Conservation (phyloP, 2,113 vertebrate genomes). For the Notarius lentiginosus region DNA sequence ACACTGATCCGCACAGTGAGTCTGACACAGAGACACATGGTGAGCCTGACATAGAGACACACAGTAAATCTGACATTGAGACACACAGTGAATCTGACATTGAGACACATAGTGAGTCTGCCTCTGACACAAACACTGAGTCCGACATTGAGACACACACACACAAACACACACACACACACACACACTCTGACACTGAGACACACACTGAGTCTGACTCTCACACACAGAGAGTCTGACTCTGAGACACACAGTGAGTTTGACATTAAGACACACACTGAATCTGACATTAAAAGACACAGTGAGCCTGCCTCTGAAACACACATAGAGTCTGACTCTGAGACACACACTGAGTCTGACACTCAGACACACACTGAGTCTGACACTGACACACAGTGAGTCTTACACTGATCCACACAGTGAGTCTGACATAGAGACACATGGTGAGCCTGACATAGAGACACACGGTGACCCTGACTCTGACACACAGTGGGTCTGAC, state of each 20-base stretch:
- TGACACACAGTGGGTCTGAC: too few relatives aligned
- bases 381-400: neutral
- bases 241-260: neutral
- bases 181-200: neutral
- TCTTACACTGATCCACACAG: neutral
- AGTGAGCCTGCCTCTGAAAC: too few relatives aligned
- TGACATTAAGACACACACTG: neutral
- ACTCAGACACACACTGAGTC: neutral
- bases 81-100: neutral
- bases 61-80: too few relatives aligned
- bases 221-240: too few relatives aligned
- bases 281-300: too few relatives aligned
- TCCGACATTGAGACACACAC: too few relatives aligned
- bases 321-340: neutral
- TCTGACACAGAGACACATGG: neutral
- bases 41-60: too few relatives aligned
- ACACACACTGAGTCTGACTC: neutral
- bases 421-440: neutral
- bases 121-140: too few relatives aligned
- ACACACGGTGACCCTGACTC: too few relatives aligned
- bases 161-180: too few relatives aligned
- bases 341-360: neutral
- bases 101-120: neutral
- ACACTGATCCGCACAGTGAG: neutral
- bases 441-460: too few relatives aligned